These are phyloP conservation scores for Rhyzopertha dominica DNA, from an alignment of 1,140 invertebrate genomes.

Conservation along the genomic window DNA sequence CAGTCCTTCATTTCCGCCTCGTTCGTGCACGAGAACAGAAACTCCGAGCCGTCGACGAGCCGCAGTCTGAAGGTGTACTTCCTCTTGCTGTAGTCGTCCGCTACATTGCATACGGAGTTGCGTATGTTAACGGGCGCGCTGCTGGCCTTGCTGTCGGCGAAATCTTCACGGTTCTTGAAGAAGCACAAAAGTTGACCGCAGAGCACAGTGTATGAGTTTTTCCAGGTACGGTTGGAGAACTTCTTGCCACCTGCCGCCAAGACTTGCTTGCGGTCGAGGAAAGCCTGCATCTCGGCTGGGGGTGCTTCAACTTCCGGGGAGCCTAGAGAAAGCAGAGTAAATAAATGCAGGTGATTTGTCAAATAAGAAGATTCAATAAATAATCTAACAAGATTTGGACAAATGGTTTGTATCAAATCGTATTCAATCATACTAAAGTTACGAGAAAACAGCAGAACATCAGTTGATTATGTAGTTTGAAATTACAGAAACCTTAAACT, in stretches of 20 bases:
- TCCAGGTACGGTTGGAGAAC: slow-evolving; percentile 93
- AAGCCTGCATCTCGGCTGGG: slow-evolving; percentile 86
- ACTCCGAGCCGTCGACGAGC: slow-evolving; percentile 88
- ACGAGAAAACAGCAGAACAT: no score
- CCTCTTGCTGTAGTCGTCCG: slow-evolving; percentile 91
- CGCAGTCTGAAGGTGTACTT: slow-evolving; percentile 89
- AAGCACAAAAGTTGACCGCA: slow-evolving; percentile 96
- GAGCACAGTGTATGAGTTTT: slow-evolving; percentile 89
- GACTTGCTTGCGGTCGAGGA: slow-evolving; percentile 92
- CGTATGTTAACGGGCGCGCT: slow-evolving; percentile 86
- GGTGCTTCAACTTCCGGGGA: slow-evolving; percentile 68
- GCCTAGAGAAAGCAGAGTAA: slow-evolving; percentile 6
- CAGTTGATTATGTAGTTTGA: no score
- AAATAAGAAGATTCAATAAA: no score
- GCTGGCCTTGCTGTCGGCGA: slow-evolving; percentile 79
- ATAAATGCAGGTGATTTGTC: no score
- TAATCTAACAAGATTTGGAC: no score
- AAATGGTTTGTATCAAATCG: no score
- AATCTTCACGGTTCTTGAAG: slow-evolving; percentile 94
- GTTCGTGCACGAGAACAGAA: slow-evolving; percentile 74
- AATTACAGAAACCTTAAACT: no score
- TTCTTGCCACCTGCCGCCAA: slow-evolving; percentile 88
- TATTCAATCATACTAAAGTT: no score
- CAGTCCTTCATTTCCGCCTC: slow-evolving; percentile 82
- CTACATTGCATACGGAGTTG: slow-evolving; percentile 76